Conservation (phyloP, 2,797 vertebrate genomes). For the Amphiprion clarkii region DNA sequence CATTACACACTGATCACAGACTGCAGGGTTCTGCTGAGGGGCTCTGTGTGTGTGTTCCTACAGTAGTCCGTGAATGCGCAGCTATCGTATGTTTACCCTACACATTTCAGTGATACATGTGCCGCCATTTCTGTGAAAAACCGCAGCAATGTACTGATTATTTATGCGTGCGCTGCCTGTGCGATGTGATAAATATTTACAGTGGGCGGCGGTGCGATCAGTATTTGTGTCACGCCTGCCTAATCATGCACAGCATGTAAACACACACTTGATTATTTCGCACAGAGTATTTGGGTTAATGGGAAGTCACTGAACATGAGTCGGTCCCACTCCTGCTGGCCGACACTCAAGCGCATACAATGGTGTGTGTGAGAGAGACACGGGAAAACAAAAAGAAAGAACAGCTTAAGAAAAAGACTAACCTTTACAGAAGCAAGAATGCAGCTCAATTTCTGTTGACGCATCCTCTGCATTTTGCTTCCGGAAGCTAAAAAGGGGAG, state of each 20-base stretch:
- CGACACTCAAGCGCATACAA: conserved; percentile 60
- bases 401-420: conserved; percentile 82
- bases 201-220: conserved; percentile 64
- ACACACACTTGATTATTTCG: conserved; percentile 83
- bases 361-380: conserved; percentile 37
- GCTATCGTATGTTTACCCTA: neutral
- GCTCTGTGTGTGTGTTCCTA: conserved; percentile 20
- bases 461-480: conserved; percentile 87
- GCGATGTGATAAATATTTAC: conserved; percentile 74
- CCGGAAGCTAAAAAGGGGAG: conserved; percentile 89
- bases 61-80: conserved; percentile 1
- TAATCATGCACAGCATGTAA: conserved; percentile 84
- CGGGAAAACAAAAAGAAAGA: conserved; percentile 55
- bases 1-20: conserved; percentile 70
- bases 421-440: conserved; percentile 89
- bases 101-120: conserved; percentile 9
- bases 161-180: conserved; percentile 43
- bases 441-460: conserved; percentile 85
- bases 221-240: conserved; percentile 79
- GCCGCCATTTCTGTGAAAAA: conserved; percentile 29
- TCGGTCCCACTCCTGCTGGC: conserved; percentile 67
- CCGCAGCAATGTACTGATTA: conserved; percentile 46
- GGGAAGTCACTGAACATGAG: conserved; percentile 79
- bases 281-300: conserved; percentile 79
- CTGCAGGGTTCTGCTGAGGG: conserved; percentile 54